These are phyloP conservation scores for Epizoanthus ramosus DNA, from an alignment of 92 coral and sea anemone genomes.

Conservation along the genomic window DNA sequence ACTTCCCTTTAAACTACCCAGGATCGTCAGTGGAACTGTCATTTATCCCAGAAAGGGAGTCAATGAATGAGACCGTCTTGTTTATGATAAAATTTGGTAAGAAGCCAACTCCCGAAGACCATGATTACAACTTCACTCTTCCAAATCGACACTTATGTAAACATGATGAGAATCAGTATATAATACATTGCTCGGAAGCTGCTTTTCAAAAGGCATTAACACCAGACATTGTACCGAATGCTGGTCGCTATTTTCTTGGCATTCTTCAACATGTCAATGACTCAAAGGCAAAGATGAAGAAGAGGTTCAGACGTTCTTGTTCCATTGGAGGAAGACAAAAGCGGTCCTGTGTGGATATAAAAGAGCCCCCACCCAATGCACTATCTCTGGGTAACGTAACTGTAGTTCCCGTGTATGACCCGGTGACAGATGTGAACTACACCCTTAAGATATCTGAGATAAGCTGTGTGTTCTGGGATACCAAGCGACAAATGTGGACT, in stretches of 20 bases:
- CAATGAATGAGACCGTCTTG: not conserved
- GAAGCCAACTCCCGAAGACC: not conserved
- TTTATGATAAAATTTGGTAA: slow-evolving; percentile 4
- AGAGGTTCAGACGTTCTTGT: slow-evolving; percentile 54
- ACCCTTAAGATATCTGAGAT: slow-evolving; percentile 54
- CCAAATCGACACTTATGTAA: not conserved
- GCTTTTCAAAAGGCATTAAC: not conserved
- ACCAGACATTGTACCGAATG: not conserved
- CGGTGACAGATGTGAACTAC: slow-evolving; percentile 54
- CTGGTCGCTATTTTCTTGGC: slow-evolving; percentile 37
- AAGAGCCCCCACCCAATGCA: slow-evolving; percentile 75
- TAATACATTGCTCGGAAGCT: not conserved
- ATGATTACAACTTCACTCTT: slow-evolving; percentile 3
- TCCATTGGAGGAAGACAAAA: slow-evolving; percentile 59
- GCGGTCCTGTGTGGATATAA: slow-evolving; percentile 71
- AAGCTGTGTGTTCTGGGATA: slow-evolving; percentile 81
- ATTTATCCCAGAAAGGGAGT: not conserved
- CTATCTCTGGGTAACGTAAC: slow-evolving; percentile 51
- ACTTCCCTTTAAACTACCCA: slow-evolving; percentile 37
- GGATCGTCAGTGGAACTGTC: not conserved
- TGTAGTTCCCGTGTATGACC: slow-evolving; percentile 63
- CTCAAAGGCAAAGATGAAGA: not conserved
- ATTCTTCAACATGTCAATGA: slow-evolving; percentile 24
- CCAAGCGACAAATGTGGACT: slow-evolving; percentile 58
- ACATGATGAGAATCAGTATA: not conserved